Conservation (phyloP, 2,113 vertebrate genomes). For the Protobothrops mucrosquamatus region DNA sequence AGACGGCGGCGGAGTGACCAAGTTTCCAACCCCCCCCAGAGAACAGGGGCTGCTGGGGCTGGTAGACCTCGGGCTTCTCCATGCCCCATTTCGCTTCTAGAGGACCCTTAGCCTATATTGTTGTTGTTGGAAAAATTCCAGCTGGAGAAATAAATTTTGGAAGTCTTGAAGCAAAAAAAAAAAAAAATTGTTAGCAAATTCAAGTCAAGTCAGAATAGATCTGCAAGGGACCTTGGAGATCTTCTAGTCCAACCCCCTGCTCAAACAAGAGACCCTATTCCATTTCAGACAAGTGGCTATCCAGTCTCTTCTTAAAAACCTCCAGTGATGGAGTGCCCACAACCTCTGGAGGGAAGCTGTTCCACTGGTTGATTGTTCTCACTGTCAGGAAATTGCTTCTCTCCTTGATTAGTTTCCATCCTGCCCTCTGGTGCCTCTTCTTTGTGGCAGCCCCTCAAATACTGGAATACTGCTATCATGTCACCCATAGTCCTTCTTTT, state of each 20-base stretch:
- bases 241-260: too few species aligned
- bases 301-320: too few species aligned
- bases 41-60: rapidly evolving
- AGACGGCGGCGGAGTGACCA: not conserved
- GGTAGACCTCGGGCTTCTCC: too few species aligned
- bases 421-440: not conserved
- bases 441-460: not conserved
- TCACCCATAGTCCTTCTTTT: not conserved
- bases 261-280: too few species aligned
- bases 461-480: not conserved
- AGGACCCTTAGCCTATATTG: not conserved
- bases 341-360: not conserved
- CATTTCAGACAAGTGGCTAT: too few species aligned
- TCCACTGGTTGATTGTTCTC: not conserved
- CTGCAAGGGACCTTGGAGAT: too few species aligned
- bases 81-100: not conserved
- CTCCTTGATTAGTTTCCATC: not conserved
- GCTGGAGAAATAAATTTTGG: slow-evolving; percentile 8
- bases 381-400: not conserved
- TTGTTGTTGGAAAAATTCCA: not conserved
- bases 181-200: not conserved
- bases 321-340: not conserved
- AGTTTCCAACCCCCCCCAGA: not conserved
- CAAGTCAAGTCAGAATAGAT: too few species aligned
- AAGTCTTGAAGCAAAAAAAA: not conserved